These are phyloP conservation scores for Aphidius gifuensis DNA, from an alignment of 1,140 invertebrate species.

Conservation along the genomic window DNA sequence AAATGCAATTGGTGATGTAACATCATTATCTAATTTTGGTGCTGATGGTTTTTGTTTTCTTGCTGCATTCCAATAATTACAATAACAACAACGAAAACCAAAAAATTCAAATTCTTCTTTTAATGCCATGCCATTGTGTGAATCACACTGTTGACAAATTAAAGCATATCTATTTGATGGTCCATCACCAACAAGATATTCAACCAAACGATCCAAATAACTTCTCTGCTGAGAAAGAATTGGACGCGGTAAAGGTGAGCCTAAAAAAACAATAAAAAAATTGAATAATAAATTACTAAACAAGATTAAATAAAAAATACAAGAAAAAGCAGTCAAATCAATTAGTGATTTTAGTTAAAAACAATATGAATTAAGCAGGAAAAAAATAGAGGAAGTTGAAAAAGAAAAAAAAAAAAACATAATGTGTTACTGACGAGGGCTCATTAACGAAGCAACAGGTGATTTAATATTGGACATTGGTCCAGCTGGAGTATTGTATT, in stretches of 20 bases:
- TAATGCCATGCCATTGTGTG: slow-evolving; percentile 96
- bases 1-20: slow-evolving; percentile 17
- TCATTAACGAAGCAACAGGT: not conserved
- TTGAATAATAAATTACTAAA: slow-evolving; percentile 7
- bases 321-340: not conserved
- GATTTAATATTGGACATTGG: slow-evolving; percentile 6
- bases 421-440: slow-evolving; percentile 11
- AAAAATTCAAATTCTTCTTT: slow-evolving; percentile 95
- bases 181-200: slow-evolving; percentile 93
- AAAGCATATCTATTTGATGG: slow-evolving; percentile 91
- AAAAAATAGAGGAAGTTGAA: not conserved
- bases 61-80: slow-evolving; percentile 77
- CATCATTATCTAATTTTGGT: slow-evolving; percentile 58
- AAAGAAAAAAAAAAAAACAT: not conserved
- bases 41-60: slow-evolving; percentile 76
- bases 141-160: slow-evolving; percentile 85
- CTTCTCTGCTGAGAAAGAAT: slow-evolving; percentile 62
- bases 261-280: slow-evolving; percentile 22
- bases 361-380: too few relatives aligned
- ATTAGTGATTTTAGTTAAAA: not conserved
- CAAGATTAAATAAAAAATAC: slow-evolving; percentile 11
- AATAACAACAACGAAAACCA: slow-evolving; percentile 88
- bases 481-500: too few relatives aligned
- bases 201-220: slow-evolving; percentile 83
- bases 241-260: slow-evolving; percentile 52